phyloP scores from a whole-genome alignment of 2,797 vertebrate genomes.

The Pampus argenteus region DNA sequence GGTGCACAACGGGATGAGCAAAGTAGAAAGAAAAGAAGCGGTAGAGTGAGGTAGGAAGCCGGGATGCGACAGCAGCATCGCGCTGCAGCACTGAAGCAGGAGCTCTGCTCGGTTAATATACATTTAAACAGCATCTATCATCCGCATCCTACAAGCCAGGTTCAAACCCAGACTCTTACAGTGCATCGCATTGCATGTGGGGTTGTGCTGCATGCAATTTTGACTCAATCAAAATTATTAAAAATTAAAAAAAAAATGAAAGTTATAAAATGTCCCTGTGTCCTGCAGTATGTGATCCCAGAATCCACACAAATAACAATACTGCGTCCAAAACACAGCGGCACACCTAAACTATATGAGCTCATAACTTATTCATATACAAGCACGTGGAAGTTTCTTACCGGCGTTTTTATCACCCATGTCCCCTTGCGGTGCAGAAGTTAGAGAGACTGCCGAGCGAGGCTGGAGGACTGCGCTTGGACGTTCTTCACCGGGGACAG shows the following conservation, averaged over 20 bases:
- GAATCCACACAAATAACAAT: background rate
- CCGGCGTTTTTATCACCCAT: slow-evolving; percentile 83
- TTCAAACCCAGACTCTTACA: background rate
- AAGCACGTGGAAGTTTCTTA: slow-evolving; percentile 67
- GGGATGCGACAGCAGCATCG: slow-evolving; percentile 28
- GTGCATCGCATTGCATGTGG: background rate
- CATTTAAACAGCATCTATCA: background rate
- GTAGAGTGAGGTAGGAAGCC: slow-evolving; percentile 3
- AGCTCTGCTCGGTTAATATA: slow-evolving; percentile 14
- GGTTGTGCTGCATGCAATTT: background rate
- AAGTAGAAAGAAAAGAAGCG: slow-evolving; percentile 17
- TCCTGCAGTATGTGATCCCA: slow-evolving; percentile 39
- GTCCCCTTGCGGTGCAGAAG: slow-evolving; percentile 67
- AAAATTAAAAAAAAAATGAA: slow-evolving; percentile 12
- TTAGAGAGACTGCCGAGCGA: slow-evolving; percentile 45
- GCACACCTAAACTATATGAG: background rate
- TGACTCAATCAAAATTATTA: background rate
- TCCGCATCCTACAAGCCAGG: slow-evolving; percentile 6
- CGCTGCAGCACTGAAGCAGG: slow-evolving; percentile 62
- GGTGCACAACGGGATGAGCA: background rate
- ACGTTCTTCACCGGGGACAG: slow-evolving; percentile 45
- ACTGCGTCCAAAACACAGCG: background rate
- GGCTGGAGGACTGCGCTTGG: slow-evolving; percentile 29
- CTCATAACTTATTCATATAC: slow-evolving; percentile 5
- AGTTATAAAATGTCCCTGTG: background rate